A percentile compares a stretch with the other conserved stretches of the same genome.
Conservation (phyloP, 1,140 invertebrate genomes). For the Cardiocondyla obscurior region DNA sequence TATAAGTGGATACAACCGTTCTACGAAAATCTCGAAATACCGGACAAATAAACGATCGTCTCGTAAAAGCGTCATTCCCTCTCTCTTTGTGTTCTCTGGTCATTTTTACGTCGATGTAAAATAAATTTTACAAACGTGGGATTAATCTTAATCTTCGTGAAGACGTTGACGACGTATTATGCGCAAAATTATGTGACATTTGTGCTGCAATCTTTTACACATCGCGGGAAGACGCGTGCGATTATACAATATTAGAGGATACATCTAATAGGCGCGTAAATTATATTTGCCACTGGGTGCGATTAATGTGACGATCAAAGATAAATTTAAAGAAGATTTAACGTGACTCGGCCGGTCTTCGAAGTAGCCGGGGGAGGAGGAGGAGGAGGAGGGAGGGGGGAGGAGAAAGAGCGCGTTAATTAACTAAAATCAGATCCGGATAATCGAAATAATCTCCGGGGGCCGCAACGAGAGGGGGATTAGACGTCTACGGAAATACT, state of each 20-base stretch:
- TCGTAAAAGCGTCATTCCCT: background rate
- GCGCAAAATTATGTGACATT: background rate
- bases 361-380: background rate
- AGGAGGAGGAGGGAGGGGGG: no score
- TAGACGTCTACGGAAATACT: slow-evolving; percentile 63
- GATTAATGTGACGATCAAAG: background rate
- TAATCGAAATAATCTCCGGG: slow-evolving; percentile 61
- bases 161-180: background rate
- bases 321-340: background rate
- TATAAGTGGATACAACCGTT: slow-evolving; percentile 33
- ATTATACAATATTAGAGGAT: background rate
- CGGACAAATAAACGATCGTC: slow-evolving; percentile 49
- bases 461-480: slow-evolving; percentile 52
- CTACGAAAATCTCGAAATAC: slow-evolving; percentile 48
- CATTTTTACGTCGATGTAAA: background rate
- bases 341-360: background rate
- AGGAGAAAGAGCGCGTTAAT: slow-evolving; percentile 24
- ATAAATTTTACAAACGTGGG: background rate
- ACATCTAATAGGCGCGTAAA: background rate
- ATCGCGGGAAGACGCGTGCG: no score
- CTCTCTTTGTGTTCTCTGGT: background rate
- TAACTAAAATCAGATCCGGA: slow-evolving; percentile 55
- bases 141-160: background rate
- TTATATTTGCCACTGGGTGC: background rate
- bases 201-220: background rate